Conservation (phyloP, 2,113 vertebrate genomes). For the Urocynchramus pylzowi region DNA sequence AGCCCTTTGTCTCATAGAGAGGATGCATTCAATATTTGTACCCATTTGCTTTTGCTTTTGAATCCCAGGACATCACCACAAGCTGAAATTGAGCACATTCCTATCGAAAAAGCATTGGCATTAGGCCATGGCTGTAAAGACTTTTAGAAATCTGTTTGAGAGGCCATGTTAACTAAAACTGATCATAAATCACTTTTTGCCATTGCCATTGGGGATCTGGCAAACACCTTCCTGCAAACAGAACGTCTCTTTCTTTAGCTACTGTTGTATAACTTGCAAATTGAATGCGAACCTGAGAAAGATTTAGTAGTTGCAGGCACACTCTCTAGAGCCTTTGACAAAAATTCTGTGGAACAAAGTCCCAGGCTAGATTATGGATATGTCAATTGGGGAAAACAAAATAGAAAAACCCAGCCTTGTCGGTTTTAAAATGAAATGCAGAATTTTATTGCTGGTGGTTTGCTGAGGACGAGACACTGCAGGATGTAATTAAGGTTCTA, state of each 20-base stretch:
- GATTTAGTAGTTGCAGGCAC: constrained; percentile 58
- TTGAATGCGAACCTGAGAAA: constrained; percentile 59
- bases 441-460: constrained; percentile 52
- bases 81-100: neutral
- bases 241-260: constrained; percentile 45
- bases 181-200: constrained; percentile 59
- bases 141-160: constrained; percentile 41
- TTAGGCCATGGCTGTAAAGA: neutral
- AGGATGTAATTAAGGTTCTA: constrained; percentile 64
- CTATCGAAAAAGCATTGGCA: constrained; percentile 3
- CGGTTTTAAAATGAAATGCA: constrained; percentile 50
- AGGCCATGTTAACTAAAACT: constrained; percentile 52
- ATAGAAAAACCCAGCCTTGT: constrained; percentile 34
- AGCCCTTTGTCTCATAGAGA: neutral
- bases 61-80: neutral
- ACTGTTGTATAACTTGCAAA: constrained; percentile 56
- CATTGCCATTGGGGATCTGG: constrained; percentile 52
- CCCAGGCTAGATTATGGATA: constrained; percentile 60
- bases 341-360: constrained; percentile 61
- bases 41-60: neutral
- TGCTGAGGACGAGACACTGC: constrained; percentile 54
- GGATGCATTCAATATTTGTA: neutral
- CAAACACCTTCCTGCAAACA: constrained; percentile 61
- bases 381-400: constrained; percentile 56
- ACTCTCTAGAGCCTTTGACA: constrained; percentile 55